Evolutionary conservation across 2,888 invertebrate species (phyloP).

Genomic region (Harpalus rubripes): DNA sequence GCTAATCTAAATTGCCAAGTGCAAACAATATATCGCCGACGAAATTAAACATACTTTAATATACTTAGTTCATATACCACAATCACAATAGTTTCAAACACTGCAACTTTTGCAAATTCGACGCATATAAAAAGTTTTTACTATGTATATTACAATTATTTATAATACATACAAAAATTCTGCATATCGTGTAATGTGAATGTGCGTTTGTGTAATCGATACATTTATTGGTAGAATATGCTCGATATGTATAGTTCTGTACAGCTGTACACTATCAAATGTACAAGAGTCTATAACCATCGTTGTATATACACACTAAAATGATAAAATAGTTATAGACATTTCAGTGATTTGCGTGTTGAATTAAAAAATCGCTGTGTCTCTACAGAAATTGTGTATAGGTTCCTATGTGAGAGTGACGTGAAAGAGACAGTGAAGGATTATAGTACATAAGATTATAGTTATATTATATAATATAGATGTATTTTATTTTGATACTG

Average conservation of each 20-base stretch:
- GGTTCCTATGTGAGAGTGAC: not conserved
- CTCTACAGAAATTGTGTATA: not conserved
- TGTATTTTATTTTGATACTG: not conserved
- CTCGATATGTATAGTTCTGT: not conserved
- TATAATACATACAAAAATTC: slow-evolving; percentile 1
- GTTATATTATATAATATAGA: slow-evolving; percentile 9
- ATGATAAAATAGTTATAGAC: not conserved
- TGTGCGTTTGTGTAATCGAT: not conserved
- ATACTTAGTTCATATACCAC: too few species aligned
- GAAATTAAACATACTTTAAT: too few species aligned
- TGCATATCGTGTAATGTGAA: slow-evolving; percentile 17
- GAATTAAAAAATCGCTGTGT: not conserved
- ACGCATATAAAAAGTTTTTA: too few species aligned
- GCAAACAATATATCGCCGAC: too few species aligned
- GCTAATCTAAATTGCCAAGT: too few species aligned
- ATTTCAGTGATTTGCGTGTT: not conserved
- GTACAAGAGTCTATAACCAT: not conserved
- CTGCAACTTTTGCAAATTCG: too few species aligned
- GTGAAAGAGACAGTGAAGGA: slow-evolving; percentile 22
- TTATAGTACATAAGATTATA: slow-evolving; percentile 26
- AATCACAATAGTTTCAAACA: too few species aligned
- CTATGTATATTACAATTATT: slow-evolving; percentile 2
- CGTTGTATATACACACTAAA: not conserved
- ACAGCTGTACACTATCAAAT: not conserved
- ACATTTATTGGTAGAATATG: slow-evolving; percentile 6